Evolutionary conservation across 2,888 invertebrate species (phyloP).

Genomic region (Poecilus cupreus): DNA sequence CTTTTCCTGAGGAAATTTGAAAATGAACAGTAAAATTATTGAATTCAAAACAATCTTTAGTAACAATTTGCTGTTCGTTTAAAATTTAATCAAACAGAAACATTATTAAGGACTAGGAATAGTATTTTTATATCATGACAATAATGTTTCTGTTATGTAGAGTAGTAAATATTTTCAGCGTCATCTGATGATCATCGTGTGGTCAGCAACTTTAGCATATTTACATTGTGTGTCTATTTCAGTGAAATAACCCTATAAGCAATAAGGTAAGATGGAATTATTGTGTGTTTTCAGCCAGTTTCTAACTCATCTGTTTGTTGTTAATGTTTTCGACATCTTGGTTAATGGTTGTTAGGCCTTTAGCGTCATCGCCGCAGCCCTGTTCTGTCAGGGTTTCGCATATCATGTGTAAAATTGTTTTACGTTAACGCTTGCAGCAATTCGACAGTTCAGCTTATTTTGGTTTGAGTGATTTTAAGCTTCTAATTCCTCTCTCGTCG

Average conservation of each 20-base stretch:
- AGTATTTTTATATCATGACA: too few species aligned
- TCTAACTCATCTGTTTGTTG: constrained; percentile 37
- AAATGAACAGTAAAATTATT: background rate
- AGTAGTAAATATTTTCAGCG: constrained; percentile 29
- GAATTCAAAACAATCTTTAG: background rate
- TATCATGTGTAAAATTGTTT: constrained; percentile 5
- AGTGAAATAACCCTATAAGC: constrained; percentile 32
- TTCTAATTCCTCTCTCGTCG: constrained; percentile 8
- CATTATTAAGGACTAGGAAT: too few species aligned
- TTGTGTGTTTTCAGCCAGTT: constrained; percentile 48
- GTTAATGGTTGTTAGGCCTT: constrained; percentile 48
- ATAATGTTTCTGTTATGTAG: background rate
- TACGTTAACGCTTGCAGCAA: constrained; percentile 17
- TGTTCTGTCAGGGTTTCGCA: background rate
- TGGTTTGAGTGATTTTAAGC: constrained; percentile 37
- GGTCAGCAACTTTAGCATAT: constrained; percentile 11
- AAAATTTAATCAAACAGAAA: background rate
- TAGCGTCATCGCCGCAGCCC: constrained; percentile 14
- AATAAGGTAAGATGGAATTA: constrained; percentile 51
- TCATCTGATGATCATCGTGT: background rate
- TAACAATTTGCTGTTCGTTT: background rate
- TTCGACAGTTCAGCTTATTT: constrained; percentile 35
- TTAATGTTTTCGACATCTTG: constrained; percentile 17
- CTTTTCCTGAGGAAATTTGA: background rate
- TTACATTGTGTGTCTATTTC: constrained; percentile 56